phyloP scores from a whole-genome alignment of 1,140 invertebrate genomes.

The Geopemphigus sp. region DNA sequence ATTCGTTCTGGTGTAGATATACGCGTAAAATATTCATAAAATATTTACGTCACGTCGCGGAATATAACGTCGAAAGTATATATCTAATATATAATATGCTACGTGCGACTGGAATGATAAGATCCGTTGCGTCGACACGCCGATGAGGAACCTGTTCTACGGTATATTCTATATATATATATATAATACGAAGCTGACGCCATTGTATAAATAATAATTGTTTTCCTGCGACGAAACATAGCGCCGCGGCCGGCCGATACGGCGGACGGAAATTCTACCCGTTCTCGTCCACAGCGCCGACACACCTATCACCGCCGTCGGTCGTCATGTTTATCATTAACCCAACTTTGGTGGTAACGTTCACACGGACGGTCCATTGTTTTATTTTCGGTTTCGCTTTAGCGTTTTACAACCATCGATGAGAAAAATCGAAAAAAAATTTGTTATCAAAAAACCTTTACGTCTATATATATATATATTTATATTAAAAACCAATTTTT shows the following conservation, averaged over 20 bases:
- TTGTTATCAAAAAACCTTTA: too few species aligned
- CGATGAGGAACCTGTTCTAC: constrained; percentile 8
- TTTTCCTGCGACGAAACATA: neutral
- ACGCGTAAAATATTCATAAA: neutral
- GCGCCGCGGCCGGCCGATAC: neutral
- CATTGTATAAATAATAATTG: constrained; percentile 2
- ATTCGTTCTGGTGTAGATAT: too few species aligned
- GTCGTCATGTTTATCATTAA: constrained; percentile 11
- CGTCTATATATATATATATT: too few species aligned
- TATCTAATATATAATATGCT: neutral
- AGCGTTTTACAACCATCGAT: too few species aligned
- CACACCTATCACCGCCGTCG: neutral
- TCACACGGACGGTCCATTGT: neutral
- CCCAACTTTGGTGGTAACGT: neutral
- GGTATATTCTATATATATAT: too few species aligned
- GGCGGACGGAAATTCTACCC: neutral
- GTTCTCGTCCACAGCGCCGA: neutral
- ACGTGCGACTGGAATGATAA: constrained; percentile 24
- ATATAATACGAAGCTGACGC: too few species aligned
- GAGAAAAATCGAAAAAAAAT: too few species aligned
- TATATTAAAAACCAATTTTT: too few species aligned
- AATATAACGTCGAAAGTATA: constrained; percentile 21
- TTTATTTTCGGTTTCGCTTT: constrained; percentile 15
- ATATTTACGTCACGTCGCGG: constrained; percentile 41
- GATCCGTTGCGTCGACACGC: constrained; percentile 13